Evolutionary conservation across 2,888 invertebrate genomes (phyloP).

Genomic region (Acrobasis suavella): DNA sequence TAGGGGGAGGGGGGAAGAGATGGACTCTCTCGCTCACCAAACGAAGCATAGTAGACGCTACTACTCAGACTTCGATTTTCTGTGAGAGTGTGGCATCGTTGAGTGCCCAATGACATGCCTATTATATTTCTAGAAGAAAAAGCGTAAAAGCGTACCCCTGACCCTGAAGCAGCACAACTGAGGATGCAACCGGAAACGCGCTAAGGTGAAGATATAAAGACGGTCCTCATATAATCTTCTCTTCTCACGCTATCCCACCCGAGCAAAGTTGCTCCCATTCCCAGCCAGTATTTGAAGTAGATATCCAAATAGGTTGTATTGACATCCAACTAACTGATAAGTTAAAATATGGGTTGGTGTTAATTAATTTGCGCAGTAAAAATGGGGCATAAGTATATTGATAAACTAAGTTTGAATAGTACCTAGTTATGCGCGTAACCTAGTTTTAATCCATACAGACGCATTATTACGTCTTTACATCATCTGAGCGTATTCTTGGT

Average conservation of each 20-base stretch:
- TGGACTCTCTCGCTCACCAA: too few species aligned
- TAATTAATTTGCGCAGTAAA: conserved; percentile 12
- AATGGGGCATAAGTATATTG: background rate
- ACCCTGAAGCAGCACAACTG: too few species aligned
- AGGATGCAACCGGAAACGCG: background rate
- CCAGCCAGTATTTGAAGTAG: conserved; percentile 5
- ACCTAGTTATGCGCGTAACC: background rate
- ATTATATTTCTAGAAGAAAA: too few species aligned
- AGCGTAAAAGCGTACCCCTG: too few species aligned
- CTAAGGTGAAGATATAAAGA: background rate
- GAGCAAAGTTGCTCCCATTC: conserved; percentile 1
- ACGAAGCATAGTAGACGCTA: too few species aligned
- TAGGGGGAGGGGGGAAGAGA: too few species aligned
- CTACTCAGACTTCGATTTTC: too few species aligned
- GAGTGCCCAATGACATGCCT: too few species aligned
- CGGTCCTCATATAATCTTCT: background rate
- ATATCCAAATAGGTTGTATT: conserved; percentile 18
- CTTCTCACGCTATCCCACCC: background rate
- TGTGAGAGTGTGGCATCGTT: too few species aligned
- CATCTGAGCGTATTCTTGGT: too few species aligned
- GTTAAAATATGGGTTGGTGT: conserved; percentile 5
- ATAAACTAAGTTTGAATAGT: background rate
- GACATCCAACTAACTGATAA: conserved; percentile 6
- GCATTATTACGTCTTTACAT: too few species aligned
- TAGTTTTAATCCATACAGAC: too few species aligned